These are phyloP conservation scores for Ceratoteleas bidentatus DNA, from an alignment of 1,140 invertebrate genomes.

Conservation along the genomic window DNA sequence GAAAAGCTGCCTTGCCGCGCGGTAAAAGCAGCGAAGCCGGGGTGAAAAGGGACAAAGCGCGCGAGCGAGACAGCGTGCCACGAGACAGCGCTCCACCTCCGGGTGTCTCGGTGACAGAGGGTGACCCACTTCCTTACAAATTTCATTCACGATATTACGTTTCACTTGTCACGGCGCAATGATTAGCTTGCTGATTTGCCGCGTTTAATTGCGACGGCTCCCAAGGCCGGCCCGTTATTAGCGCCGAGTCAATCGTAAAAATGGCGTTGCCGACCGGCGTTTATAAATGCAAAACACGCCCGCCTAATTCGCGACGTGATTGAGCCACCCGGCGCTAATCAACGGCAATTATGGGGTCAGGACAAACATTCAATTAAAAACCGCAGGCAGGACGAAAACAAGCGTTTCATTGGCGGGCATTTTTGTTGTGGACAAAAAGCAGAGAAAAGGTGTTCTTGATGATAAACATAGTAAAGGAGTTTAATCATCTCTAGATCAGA, in stretches of 20 bases:
- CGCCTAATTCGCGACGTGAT: constrained; percentile 23
- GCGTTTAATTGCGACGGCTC: constrained; percentile 62
- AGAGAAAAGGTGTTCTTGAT: no score
- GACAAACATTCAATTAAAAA: constrained; percentile 37
- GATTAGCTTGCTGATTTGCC: constrained; percentile 64
- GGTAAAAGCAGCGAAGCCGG: constrained; percentile 65
- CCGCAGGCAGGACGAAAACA: constrained; percentile 8
- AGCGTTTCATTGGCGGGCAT: background rate
- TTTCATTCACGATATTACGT: constrained; percentile 72
- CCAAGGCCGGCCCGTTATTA: constrained; percentile 32
- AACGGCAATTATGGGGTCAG: constrained; percentile 20
- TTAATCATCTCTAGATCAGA: no score
- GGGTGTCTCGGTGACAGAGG: constrained; percentile 57
- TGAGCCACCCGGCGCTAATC: constrained; percentile 2
- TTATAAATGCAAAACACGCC: constrained; percentile 47
- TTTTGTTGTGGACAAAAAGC: no score
- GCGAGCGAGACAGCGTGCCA: constrained; percentile 27
- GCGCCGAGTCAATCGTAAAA: constrained; percentile 50
- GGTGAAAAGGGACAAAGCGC: constrained; percentile 63
- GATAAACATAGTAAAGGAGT: no score
- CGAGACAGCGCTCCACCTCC: constrained; percentile 15
- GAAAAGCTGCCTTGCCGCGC: constrained; percentile 67
- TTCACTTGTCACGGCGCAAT: constrained; percentile 67
- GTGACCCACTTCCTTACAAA: constrained; percentile 70
- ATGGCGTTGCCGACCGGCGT: constrained; percentile 16